These are phyloP conservation scores for Andricus grossulariae DNA, from an alignment of 1,140 invertebrate species.

Conservation along the genomic window DNA sequence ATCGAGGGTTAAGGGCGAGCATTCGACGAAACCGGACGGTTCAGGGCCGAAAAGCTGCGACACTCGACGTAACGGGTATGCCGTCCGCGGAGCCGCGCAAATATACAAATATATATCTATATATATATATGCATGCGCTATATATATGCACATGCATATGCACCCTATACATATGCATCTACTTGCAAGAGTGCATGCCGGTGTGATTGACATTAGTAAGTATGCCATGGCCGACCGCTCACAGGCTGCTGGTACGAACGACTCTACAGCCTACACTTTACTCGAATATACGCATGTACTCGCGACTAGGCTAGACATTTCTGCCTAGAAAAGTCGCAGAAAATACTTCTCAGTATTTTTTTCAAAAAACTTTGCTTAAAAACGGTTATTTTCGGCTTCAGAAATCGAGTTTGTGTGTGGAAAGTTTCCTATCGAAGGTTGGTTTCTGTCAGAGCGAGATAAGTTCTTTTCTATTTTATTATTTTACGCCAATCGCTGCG, in stretches of 20 bases:
- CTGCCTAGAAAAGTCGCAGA: constrained; percentile 55
- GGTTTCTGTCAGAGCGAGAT: background rate
- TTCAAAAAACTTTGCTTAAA: background rate
- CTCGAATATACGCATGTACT: constrained; percentile 52
- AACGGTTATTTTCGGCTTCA: background rate
- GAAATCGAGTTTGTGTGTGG: background rate
- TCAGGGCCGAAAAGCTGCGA: constrained; percentile 56
- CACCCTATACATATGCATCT: constrained; percentile 20
- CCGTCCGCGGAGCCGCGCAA: background rate
- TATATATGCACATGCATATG: constrained; percentile 9
- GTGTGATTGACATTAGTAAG: constrained; percentile 77
- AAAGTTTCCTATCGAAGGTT: background rate
- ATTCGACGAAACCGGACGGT: constrained; percentile 50
- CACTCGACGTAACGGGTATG: constrained; percentile 23
- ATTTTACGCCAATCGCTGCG: too few relatives aligned
- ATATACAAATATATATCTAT: constrained; percentile 38
- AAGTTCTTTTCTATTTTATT: too few relatives aligned
- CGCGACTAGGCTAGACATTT: constrained; percentile 51
- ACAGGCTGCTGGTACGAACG: constrained; percentile 68
- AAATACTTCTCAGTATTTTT: constrained; percentile 34
- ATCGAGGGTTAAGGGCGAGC: constrained; percentile 55
- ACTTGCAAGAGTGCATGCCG: constrained; percentile 64
- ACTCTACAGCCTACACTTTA: constrained; percentile 64
- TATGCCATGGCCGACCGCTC: constrained; percentile 76
- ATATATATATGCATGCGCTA: constrained; percentile 5